Evolutionary conservation across 2,113 vertebrate genomes (phyloP), one percentile per base, ranked within the genome.

Genomic region (Enhydra lutris): DNA sequence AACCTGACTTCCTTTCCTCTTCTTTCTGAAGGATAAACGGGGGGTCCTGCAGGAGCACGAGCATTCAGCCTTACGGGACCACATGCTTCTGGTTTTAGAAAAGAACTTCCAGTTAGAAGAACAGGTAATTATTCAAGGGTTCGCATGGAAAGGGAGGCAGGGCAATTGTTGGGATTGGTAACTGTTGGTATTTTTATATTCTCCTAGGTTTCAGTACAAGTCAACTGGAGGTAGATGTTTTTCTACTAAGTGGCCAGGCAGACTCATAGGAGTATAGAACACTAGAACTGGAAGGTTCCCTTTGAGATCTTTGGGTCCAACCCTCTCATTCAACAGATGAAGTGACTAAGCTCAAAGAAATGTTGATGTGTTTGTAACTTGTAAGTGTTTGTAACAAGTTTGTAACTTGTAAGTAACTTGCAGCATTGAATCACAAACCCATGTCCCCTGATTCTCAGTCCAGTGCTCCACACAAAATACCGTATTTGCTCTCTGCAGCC

Each of bases 21-120:
- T 42, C 34, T 23, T 91, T 20, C 3, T 7, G 74, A 94, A 99
- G 99, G 98, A 98, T 71, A 99, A 99, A 98, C 98, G 99, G 98
- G 98, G 97, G 7, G 98, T 98, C 73, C 98, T 99, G 85, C 98
- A 98, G 12, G 98, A 99, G 55, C 99, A 99, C 50, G 99, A 99
- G 91, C 98, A 98, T 18, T 63, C 93, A 0, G 99, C 99, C 89
- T 97, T 99, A 82, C 98, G 97, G 92, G 99, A 99, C 86, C 99
- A 99, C 95, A 99, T 99, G 98, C 98, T 99, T 47, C 99, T 99
- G 81, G 99, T 99, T 97, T 98, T 99, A 97, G 99, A 99, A 93
- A 99, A 98, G 98, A 99, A 99, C 82, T 97, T 98, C 89, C 98
- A n/a, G 12, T 2, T 99, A 87, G 99, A 99, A 97, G 98, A 99